These are phyloP conservation scores for Epinotia brunnichana DNA, from an alignment of 2,888 invertebrate genomes.

Conservation along the genomic window DNA sequence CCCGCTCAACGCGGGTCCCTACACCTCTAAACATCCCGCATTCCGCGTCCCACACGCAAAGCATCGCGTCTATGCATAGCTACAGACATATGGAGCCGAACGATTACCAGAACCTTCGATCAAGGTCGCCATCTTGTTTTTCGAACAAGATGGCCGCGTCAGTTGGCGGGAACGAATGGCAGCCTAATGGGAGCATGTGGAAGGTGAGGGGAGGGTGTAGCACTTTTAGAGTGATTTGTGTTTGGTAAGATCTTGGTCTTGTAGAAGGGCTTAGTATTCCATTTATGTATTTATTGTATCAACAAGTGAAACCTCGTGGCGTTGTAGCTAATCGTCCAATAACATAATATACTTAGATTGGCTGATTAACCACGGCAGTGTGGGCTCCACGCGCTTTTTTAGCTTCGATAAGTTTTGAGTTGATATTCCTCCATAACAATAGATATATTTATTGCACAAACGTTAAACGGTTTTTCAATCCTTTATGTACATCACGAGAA, in stretches of 20 bases:
- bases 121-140: conserved; percentile 82
- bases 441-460: too few relatives aligned
- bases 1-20: conserved; percentile 67
- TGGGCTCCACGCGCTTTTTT: too few relatives aligned
- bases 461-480: too few relatives aligned
- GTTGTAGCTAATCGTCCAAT: neutral
- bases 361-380: neutral
- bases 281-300: neutral
- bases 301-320: neutral
- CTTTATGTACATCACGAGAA: too few relatives aligned
- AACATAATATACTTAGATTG: neutral
- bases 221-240: conserved; percentile 64
- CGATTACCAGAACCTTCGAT: conserved; percentile 80
- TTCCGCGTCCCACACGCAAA: conserved; percentile 79
- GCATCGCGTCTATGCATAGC: conserved; percentile 83
- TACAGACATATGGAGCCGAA: conserved; percentile 80
- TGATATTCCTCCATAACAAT: too few relatives aligned
- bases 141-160: conserved; percentile 81
- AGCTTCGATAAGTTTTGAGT: too few relatives aligned
- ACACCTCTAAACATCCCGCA: conserved; percentile 78
- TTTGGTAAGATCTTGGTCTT: conserved; percentile 73
- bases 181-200: conserved; percentile 74
- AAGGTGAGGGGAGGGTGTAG: conserved; percentile 82
- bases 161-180: conserved; percentile 77
- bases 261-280: neutral